Conservation (phyloP, 2,888 invertebrate species). For the Coleophora flavipennella region DNA sequence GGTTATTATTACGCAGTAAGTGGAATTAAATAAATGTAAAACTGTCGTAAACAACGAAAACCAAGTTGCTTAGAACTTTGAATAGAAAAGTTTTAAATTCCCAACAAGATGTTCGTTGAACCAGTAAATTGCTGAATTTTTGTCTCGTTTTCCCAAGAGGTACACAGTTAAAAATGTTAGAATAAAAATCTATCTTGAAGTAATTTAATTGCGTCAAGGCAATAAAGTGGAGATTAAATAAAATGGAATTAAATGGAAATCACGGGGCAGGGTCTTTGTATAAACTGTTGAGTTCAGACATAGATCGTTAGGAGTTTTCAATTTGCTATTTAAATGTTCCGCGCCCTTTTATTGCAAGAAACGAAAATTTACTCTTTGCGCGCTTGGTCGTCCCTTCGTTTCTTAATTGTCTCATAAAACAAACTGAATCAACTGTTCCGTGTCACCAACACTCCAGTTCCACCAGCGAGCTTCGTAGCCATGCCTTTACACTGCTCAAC, state of each 20-base stretch:
- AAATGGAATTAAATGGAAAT: slow-evolving; percentile 8
- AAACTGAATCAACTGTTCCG: slow-evolving; percentile 49
- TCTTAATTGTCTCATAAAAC: slow-evolving; percentile 58
- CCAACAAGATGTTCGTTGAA: slow-evolving; percentile 38
- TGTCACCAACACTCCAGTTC: slow-evolving; percentile 31
- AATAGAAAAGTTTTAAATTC: slow-evolving; percentile 55
- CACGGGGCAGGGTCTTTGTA: background rate
- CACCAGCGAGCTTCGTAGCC: slow-evolving; percentile 30
- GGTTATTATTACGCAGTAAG: too few species aligned
- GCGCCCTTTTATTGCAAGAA: slow-evolving; percentile 40
- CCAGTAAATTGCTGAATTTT: slow-evolving; percentile 41
- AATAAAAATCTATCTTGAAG: too few species aligned
- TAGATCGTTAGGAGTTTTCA: slow-evolving; percentile 45
- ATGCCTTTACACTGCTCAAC: slow-evolving; percentile 1
- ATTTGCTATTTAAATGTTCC: slow-evolving; percentile 47
- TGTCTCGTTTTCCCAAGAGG: slow-evolving; percentile 13
- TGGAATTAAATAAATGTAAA: slow-evolving; percentile 1
- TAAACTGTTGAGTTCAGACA: slow-evolving; percentile 13
- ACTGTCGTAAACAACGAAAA: slow-evolving; percentile 16
- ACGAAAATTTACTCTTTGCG: slow-evolving; percentile 43
- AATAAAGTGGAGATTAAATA: background rate
- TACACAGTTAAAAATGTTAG: background rate
- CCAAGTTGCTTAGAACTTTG: slow-evolving; percentile 26
- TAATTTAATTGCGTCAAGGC: too few species aligned
- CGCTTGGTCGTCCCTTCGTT: slow-evolving; percentile 35